Conservation (phyloP, 1,140 invertebrate species). For the Pseudomyrmex dendroicus region DNA sequence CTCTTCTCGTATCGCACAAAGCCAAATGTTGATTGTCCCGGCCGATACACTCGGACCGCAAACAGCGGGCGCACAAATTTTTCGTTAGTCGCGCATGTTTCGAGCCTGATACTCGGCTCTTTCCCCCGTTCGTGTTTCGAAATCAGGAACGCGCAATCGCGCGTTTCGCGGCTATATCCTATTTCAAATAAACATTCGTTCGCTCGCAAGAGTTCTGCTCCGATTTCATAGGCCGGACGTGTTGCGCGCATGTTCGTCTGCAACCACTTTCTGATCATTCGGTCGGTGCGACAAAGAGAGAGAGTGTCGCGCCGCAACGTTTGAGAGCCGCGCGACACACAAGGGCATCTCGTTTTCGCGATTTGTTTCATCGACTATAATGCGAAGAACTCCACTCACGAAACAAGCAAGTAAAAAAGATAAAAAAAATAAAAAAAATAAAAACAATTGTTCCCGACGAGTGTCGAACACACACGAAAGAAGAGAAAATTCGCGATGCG, state of each 20-base stretch:
- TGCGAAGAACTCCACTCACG: conserved; percentile 10
- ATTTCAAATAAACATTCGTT: conserved; percentile 63
- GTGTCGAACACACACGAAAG: not conserved
- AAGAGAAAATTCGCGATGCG: not conserved
- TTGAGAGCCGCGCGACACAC: conserved; percentile 10
- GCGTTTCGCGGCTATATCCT: conserved; percentile 17
- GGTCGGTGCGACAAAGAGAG: conserved; percentile 6
- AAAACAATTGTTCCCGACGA: not conserved
- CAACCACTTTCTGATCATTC: conserved; percentile 55
- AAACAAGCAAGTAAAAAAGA: conserved; percentile 5
- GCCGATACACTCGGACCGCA: conserved; percentile 18
- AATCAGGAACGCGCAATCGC: conserved; percentile 52
- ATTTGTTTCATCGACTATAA: conserved; percentile 57
- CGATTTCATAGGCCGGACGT: conserved; percentile 60
- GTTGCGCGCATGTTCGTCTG: conserved; percentile 17
- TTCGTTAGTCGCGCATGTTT: conserved; percentile 4
- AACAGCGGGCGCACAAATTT: conserved; percentile 14
- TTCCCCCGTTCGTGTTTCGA: conserved; percentile 26
- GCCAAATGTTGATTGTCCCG: conserved; percentile 34
- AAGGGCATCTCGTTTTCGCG: conserved; percentile 63
- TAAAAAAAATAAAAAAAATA: too few relatives aligned
- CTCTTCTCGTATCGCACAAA: conserved; percentile 38
- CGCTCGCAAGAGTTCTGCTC: conserved; percentile 33
- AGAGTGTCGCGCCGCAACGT: conserved; percentile 25
- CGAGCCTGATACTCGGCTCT: conserved; percentile 9